phyloP scores from a whole-genome alignment of 1,140 invertebrate species.

The Intoshia linei region DNA sequence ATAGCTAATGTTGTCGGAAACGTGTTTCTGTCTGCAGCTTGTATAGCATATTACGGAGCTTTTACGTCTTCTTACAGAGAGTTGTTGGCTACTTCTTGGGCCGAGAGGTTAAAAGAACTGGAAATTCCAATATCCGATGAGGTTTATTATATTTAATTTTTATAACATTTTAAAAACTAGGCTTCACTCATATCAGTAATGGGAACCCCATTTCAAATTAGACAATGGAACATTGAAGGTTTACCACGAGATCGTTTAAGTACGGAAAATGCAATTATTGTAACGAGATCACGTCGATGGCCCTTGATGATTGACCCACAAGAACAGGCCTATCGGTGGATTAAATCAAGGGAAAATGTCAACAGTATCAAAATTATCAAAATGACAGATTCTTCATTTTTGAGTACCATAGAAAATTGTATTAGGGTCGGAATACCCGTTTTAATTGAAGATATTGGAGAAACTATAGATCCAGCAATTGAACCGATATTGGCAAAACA shows the following conservation, averaged over 20 bases:
- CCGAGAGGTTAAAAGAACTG: conserved; percentile 12
- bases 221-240: conserved; percentile 46
- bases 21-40: conserved; percentile 22
- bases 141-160: conserved; percentile 2
- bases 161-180: too few species aligned
- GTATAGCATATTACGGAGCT: conserved; percentile 23
- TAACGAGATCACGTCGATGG: conserved; percentile 42
- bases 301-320: conserved; percentile 60
- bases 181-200: conserved; percentile 34
- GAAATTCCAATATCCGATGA: conserved; percentile 18
- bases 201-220: conserved; percentile 44
- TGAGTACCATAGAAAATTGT: conserved; percentile 19
- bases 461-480: conserved; percentile 21
- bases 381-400: conserved; percentile 29
- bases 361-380: conserved; percentile 41
- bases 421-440: conserved; percentile 22
- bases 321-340: conserved; percentile 57
- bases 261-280: conserved; percentile 50
- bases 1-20: conserved; percentile 22
- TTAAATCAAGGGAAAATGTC: conserved; percentile 38
- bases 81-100: conserved; percentile 13
- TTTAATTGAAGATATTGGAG: conserved; percentile 20
- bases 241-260: conserved; percentile 36
- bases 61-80: conserved; percentile 18
- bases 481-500: conserved; percentile 24